These are phyloP conservation scores for Suncus etruscus DNA, from an alignment of 2,113 vertebrate species.

Conservation along the genomic window DNA sequence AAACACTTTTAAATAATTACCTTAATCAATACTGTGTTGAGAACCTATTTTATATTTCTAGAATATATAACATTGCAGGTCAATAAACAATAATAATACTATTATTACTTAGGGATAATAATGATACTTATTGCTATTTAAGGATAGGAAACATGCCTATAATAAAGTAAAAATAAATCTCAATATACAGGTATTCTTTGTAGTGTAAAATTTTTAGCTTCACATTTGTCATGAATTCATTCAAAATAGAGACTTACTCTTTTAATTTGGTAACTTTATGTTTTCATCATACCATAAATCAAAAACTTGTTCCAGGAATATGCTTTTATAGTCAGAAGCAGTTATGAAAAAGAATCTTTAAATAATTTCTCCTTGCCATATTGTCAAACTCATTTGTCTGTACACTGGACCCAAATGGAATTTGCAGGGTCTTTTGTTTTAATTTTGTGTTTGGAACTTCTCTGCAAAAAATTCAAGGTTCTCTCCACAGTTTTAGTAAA, in stretches of 20 bases:
- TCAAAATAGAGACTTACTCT: slow-evolving; percentile 3
- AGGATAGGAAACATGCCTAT: no score
- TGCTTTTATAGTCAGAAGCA: slow-evolving; percentile 15
- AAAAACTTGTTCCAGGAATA: neutral
- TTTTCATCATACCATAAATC: slow-evolving; percentile 51
- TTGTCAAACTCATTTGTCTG: neutral
- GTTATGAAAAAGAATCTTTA: slow-evolving; percentile 47
- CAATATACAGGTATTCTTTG: neutral
- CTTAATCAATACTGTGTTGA: neutral
- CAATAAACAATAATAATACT: neutral
- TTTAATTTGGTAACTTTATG: slow-evolving; percentile 17
- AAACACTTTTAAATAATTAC: slow-evolving; percentile 9
- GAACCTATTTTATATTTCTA: neutral
- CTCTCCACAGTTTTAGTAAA: slow-evolving; percentile 64
- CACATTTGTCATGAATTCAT: neutral
- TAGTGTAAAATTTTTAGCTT: neutral
- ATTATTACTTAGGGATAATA: neutral
- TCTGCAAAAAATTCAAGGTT: slow-evolving; percentile 59
- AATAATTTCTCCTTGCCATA: slow-evolving; percentile 21
- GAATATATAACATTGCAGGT: neutral
- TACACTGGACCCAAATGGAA: neutral
- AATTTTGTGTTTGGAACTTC: slow-evolving; percentile 48
- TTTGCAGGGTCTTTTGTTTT: neutral
- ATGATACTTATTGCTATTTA: neutral
- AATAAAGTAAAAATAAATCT: no score